Percentiles rank a stretch among this genome's conserved stretches.
These are phyloP conservation scores for Podarcis muralis DNA, from an alignment of 2,113 vertebrate species.

Conservation along the genomic window DNA sequence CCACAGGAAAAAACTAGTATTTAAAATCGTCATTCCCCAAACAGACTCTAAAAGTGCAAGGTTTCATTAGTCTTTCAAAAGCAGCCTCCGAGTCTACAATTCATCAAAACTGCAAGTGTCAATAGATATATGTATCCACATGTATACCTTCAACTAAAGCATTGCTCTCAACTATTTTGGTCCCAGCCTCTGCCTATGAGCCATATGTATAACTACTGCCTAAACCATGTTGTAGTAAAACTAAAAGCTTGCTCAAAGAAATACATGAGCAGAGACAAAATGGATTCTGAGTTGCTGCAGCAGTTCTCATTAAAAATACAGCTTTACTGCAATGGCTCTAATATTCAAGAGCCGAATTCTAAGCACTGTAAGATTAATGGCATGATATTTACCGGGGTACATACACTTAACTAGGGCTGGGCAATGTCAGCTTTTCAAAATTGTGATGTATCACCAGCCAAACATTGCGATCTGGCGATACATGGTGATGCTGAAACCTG, in stretches of 20 bases:
- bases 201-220: not conserved
- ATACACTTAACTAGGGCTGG: no score
- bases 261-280: not conserved
- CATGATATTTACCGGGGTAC: not conserved
- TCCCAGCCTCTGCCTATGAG: accelerated
- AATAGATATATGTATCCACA: not conserved
- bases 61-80: not conserved
- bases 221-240: not conserved
- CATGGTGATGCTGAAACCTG: no score
- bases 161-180: accelerated
- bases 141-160: not conserved
- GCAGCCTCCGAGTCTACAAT: accelerated
- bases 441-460: no score
- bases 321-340: not conserved
- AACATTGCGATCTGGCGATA: no score
- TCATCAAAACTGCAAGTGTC: accelerated
- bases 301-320: not conserved
- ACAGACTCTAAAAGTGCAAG: not conserved
- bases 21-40: not conserved
- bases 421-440: no score
- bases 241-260: not conserved
- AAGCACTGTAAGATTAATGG: not conserved
- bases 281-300: accelerated
- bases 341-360: not conserved
- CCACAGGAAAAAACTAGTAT: not conserved